Evolutionary conservation across 2,888 invertebrate species (phyloP).

Genomic region (Yponomeuta evonymella): DNA sequence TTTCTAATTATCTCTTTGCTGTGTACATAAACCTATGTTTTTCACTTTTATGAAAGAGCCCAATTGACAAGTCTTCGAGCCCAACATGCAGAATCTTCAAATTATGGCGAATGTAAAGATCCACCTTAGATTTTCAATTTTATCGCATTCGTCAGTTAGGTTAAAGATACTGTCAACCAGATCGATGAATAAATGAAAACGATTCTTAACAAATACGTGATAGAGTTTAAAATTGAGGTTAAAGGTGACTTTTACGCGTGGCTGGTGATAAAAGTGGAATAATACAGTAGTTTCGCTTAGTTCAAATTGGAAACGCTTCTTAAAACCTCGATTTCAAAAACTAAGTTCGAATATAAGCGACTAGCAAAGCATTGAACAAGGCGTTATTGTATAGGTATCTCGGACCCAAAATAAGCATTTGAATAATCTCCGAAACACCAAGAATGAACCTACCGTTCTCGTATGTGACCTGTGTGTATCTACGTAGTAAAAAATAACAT

Average conservation of each 20-base stretch:
- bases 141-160: background rate
- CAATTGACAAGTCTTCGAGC: too few relatives aligned
- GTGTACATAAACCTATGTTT: background rate
- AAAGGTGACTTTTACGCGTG: background rate
- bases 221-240: background rate
- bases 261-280: background rate
- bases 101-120: too few relatives aligned
- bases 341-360: too few relatives aligned
- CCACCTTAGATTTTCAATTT: background rate
- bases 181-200: background rate
- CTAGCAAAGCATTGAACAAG: too few relatives aligned
- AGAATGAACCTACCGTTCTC: too few relatives aligned
- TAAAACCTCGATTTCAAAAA: background rate
- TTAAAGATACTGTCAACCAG: background rate
- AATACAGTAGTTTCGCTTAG: background rate
- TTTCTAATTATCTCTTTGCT: background rate
- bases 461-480: too few relatives aligned
- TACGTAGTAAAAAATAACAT: too few relatives aligned
- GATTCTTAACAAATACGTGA: background rate
- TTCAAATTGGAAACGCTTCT: background rate
- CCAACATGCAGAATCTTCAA: too few relatives aligned
- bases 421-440: too few relatives aligned
- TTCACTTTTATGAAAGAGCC: background rate
- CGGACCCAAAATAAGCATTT: too few relatives aligned
- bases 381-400: too few relatives aligned